Evolutionary conservation across 2,113 vertebrate species (phyloP).

Genomic region (Mus musculus): GRCm39 chr13:49746501-49747000

Average conservation of each 20-base stretch:
- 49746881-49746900: not conserved
- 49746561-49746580: not conserved
- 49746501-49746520: not conserved
- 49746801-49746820: slow-evolving; percentile 23
- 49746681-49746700: not conserved
- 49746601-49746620: no score
- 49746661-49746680: not conserved
- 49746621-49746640: not conserved
- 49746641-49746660: not conserved
- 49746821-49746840: not conserved
- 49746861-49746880: slow-evolving; percentile 7
- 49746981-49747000: not conserved
- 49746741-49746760: not conserved
- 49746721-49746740: not conserved
- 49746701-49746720: not conserved
- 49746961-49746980: not conserved
- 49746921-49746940: not conserved
- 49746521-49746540: no score
- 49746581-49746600: no score
- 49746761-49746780: not conserved
- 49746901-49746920: not conserved
- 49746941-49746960: not conserved
- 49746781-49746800: not conserved
- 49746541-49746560: not conserved
- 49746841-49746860: slow-evolving; percentile 10